Percentiles rank a stretch among this genome's conserved stretches.
These are phyloP conservation scores for Drosophila mayri DNA, from an alignment of 1,140 invertebrate species.

Conservation along the genomic window DNA sequence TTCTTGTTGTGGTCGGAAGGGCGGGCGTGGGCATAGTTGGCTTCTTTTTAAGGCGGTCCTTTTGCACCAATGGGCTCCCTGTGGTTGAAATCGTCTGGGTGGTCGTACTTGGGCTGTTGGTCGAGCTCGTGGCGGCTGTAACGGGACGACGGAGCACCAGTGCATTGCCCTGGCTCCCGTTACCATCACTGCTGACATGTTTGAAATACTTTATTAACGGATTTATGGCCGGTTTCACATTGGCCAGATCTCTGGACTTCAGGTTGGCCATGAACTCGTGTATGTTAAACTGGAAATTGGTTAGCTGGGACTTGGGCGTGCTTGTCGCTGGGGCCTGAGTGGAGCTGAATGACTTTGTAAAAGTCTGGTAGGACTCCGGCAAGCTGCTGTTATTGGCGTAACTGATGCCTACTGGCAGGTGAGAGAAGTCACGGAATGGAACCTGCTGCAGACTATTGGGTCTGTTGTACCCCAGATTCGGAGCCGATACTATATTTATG, in stretches of 20 bases:
- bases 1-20: conserved; percentile 36
- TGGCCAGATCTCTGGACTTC: conserved; percentile 67
- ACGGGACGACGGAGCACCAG: conserved; percentile 52
- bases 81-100: conserved; percentile 10
- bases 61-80: conserved; percentile 2
- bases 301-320: conserved; percentile 42
- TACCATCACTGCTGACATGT: conserved; percentile 60
- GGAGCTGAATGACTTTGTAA: conserved; percentile 55
- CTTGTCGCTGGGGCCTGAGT: conserved; percentile 31
- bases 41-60: conserved; percentile 18
- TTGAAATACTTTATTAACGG: conserved; percentile 80
- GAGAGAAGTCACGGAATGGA: conserved; percentile 50
- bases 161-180: conserved; percentile 45
- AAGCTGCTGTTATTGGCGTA: conserved; percentile 61
- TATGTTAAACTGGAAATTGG: conserved; percentile 72
- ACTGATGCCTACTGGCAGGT: conserved; percentile 61
- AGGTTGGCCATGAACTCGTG: conserved; percentile 79
- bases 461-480: conserved; percentile 59
- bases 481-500: conserved; percentile 69
- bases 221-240: conserved; percentile 69
- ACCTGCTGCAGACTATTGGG: conserved; percentile 42
- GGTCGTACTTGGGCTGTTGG: not conserved
- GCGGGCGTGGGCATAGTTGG: conserved; percentile 16
- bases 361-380: conserved; percentile 75
- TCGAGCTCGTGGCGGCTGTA: conserved; percentile 3